phyloP scores from a whole-genome alignment of 30 jellyfish, hydroid and myxozoan genomes.

The Nemopilema nomurai region DNA sequence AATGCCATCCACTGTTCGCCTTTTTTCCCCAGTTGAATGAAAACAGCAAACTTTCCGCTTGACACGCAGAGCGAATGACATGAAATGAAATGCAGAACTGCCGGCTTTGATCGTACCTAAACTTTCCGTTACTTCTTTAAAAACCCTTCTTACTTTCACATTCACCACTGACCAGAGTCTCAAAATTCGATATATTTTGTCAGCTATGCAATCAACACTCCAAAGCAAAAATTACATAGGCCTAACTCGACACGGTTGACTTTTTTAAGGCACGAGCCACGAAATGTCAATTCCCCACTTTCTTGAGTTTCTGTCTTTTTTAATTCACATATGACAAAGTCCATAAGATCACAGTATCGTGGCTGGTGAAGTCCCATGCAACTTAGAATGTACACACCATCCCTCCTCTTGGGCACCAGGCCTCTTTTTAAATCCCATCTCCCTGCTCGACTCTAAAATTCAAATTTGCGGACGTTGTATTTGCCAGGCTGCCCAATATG shows the following conservation, averaged over 20 bases:
- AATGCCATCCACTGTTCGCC: neutral
- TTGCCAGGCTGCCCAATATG: neutral
- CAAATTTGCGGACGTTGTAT: neutral
- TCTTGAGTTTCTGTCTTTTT: neutral
- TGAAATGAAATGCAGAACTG: neutral
- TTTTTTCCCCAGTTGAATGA: neutral
- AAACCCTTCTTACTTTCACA: too few relatives aligned
- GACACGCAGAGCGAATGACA: neutral
- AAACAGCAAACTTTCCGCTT: neutral
- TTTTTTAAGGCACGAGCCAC: neutral
- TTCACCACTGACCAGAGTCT: too few relatives aligned
- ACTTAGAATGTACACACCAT: conserved; percentile 25
- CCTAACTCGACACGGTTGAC: neutral
- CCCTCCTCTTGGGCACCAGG: conserved; percentile 65
- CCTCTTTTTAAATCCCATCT: conserved; percentile 25
- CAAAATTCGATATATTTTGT: neutral
- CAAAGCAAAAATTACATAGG: neutral
- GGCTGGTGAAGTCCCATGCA: neutral
- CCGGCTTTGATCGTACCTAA: neutral
- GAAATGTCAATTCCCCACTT: neutral
- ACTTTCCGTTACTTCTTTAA: neutral
- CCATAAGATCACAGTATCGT: neutral
- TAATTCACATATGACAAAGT: neutral
- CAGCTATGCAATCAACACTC: neutral
- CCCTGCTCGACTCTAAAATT: neutral